Percentiles rank a stretch among this genome's conserved stretches.
Conservation (phyloP, 2,113 vertebrate species). For the Oncorhynchus gorbuscha region DNA sequence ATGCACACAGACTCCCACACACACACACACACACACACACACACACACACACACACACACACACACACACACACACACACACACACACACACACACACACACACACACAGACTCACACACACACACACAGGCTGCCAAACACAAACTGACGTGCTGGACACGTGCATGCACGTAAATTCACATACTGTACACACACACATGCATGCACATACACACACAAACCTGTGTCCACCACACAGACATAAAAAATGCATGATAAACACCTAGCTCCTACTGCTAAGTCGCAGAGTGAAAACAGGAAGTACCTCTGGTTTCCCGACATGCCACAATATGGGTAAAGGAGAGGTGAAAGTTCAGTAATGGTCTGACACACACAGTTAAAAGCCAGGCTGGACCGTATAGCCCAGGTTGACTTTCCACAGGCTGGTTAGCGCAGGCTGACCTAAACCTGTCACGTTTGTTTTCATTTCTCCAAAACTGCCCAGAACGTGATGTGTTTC, state of each 20-base stretch:
- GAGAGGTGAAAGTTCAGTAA: not conserved
- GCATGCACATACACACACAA: conserved; percentile 3
- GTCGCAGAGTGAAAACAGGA: not conserved
- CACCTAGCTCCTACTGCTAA: not conserved
- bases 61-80: no score
- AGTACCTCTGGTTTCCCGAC: not conserved
- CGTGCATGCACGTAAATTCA: no score
- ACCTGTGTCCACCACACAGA: not conserved
- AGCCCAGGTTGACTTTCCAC: conserved; percentile 7
- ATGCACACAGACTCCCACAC: no score
- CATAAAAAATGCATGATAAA: no score
- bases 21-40: no score
- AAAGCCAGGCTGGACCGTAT: not conserved
- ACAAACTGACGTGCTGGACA: not conserved
- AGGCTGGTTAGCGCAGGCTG: not conserved
- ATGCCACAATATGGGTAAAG: not conserved
- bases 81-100: no score
- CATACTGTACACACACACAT: not conserved
- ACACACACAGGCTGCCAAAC: not conserved
- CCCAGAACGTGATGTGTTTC: not conserved
- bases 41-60: no score
- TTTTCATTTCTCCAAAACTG: conserved; percentile 10
- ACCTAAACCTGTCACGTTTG: not conserved
- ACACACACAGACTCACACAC: no score
- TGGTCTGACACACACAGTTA: not conserved